Percentiles rank a stretch among this genome's conserved stretches.
phyloP scores from a whole-genome alignment of 64 coral and sea anemone species.

The Platygyra sinensis region DNA sequence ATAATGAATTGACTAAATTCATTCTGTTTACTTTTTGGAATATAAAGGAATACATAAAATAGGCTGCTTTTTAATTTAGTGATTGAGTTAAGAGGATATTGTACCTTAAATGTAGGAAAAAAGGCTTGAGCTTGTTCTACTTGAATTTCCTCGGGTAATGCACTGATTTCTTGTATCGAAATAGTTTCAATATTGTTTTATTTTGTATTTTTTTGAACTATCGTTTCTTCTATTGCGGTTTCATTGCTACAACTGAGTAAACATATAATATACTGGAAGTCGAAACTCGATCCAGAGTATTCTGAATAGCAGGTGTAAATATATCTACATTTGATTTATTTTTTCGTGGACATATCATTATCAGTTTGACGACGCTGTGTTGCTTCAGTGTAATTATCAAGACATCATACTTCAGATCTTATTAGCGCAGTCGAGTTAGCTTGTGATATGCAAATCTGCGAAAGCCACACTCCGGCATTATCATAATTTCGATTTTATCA shows the following conservation, averaged over 20 bases:
- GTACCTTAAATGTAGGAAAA: no score
- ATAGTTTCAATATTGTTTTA: neutral
- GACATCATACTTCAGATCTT: neutral
- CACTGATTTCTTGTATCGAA: neutral
- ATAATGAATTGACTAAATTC: no score
- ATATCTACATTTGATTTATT: neutral
- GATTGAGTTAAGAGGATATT: neutral
- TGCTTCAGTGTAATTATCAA: neutral
- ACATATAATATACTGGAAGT: neutral
- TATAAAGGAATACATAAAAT: no score
- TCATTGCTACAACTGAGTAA: conserved; percentile 5
- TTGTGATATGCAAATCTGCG: conserved; percentile 26
- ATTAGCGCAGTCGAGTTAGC: neutral
- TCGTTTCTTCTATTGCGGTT: neutral
- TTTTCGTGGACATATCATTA: neutral
- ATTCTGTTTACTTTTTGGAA: no score
- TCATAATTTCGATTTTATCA: conserved; percentile 26
- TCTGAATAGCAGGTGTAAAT: neutral
- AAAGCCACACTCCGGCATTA: conserved; percentile 12
- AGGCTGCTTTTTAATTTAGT: neutral
- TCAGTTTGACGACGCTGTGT: neutral
- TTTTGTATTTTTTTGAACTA: neutral
- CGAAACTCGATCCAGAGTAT: neutral
- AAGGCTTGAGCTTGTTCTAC: no score
- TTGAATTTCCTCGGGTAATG: neutral